phyloP scores from a whole-genome alignment of 2,113 vertebrate genomes.

The Physeter macrocephalus region DNA sequence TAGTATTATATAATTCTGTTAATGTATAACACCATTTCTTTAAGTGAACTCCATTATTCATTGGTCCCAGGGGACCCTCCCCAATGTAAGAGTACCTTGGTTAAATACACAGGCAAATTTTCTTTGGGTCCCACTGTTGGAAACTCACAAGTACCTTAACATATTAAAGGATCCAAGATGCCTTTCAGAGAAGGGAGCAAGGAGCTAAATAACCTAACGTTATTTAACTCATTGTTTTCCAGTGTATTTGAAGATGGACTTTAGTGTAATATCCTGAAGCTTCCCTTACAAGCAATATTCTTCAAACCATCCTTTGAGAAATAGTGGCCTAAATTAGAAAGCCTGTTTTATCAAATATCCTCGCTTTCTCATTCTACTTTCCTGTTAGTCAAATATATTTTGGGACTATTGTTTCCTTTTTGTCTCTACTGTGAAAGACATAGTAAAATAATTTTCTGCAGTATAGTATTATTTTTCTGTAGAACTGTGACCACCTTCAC shows the following conservation, averaged over 20 bases:
- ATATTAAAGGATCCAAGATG: background rate
- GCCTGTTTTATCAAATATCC: background rate
- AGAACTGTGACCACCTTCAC: background rate
- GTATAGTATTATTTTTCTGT: background rate
- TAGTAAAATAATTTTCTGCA: background rate
- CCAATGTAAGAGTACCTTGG: background rate
- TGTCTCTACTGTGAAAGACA: background rate
- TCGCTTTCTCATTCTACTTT: background rate
- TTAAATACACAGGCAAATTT: background rate
- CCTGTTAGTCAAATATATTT: background rate
- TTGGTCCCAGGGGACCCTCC: background rate
- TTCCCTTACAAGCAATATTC: background rate
- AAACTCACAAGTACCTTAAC: background rate
- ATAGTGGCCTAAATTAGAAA: background rate
- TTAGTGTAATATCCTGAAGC: background rate
- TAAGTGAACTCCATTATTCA: background rate
- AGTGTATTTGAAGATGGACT: background rate
- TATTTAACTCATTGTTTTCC: background rate
- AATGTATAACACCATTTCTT: background rate
- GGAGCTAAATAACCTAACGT: too few relatives aligned
- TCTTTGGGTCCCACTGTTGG: background rate
- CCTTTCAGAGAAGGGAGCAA: background rate
- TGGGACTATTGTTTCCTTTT: background rate
- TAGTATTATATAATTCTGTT: background rate
- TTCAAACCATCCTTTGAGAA: conserved; percentile 28